phyloP scores from a whole-genome alignment of 2,113 vertebrate species.

The Pantherophis guttatus region DNA sequence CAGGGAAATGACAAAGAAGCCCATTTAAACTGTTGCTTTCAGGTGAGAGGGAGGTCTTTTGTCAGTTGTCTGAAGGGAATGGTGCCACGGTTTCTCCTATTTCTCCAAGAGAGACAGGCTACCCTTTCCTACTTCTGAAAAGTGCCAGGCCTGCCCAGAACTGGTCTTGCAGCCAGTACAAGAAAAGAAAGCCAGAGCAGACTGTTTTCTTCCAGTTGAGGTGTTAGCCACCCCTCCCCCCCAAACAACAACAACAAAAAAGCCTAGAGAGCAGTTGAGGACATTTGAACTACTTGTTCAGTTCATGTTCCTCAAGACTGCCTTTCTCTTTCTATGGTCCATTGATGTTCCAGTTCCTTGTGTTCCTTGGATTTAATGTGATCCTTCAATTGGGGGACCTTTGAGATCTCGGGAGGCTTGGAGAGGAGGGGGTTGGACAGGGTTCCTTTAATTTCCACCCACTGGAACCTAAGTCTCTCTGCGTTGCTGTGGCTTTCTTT shows the following conservation, averaged over 20 bases:
- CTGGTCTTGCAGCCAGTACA: not conserved
- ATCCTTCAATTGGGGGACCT: not conserved
- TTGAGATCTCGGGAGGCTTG: no score
- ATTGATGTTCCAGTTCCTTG: not conserved
- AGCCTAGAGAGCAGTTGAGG: not conserved
- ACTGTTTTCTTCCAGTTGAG: not conserved
- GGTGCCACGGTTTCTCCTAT: not conserved
- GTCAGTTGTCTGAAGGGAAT: no score
- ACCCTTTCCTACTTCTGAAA: not conserved
- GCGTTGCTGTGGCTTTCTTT: not conserved
- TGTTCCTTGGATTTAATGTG: not conserved
- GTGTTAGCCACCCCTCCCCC: not conserved
- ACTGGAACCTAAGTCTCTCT: not conserved
- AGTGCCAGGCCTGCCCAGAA: not conserved
- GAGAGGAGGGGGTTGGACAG: no score
- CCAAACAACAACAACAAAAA: no score
- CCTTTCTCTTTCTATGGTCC: not conserved
- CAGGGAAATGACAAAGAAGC: not conserved
- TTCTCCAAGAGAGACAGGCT: not conserved
- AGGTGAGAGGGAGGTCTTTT: not conserved
- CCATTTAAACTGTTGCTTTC: not conserved
- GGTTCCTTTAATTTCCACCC: not conserved
- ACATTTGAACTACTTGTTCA: not conserved
- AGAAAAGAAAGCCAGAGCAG: not conserved
- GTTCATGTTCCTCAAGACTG: not conserved